Base-by-base conservation (phyloP, 2,888 invertebrate species). In the Drosophila buzzatii region DNA sequence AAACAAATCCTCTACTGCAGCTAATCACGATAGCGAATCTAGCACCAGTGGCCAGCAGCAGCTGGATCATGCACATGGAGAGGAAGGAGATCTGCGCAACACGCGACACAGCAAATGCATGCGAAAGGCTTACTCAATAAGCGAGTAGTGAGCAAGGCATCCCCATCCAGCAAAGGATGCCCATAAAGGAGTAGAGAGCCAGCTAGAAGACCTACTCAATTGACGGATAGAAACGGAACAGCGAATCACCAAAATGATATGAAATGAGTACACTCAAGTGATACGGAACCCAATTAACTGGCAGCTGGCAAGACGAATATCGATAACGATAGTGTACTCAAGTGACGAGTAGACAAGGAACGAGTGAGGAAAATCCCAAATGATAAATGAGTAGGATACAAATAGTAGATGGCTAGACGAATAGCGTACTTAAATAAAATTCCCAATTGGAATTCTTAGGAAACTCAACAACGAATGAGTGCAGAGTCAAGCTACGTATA, bases 31-130 rank as follows among this genome's bases (percentile, higher is more conserved):
- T 7, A 42, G 23, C 33, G 79, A 81, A 2, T 10, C 62, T 27
- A 41, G 58, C 0, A 14, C 42, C 7, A 57, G 96, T 7, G 74
- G 68, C 18, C 77, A 94, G 94, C 84, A 89, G 39, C 88, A 74
- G 9, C 78, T 94, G 94, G 79, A 82, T 63, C 96, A 96, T 73
- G 31, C 69, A 63, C 96, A 96, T 27, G 27, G 27, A 72, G 96
- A 96, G 90, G 93, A 94, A 70, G 97, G 97, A 86, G 96, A 96
- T 56, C 95, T 95, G 55, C 94, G 97, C 52, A 97, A 96, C 91
- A 97, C 97, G 16, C 94, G 97, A 65, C 97, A 97, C 91, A 97
- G 97, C 93, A 97, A 97, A 27, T 94, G 94, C 80, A 94, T 94
- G 64, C 93, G 95, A 79, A 94, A 95, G 81, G 95, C 94, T 72